Percentiles rank a stretch among this genome's conserved stretches.
phyloP scores from a whole-genome alignment of 2,113 vertebrate genomes.

The Phaethornis superciliosus region DNA sequence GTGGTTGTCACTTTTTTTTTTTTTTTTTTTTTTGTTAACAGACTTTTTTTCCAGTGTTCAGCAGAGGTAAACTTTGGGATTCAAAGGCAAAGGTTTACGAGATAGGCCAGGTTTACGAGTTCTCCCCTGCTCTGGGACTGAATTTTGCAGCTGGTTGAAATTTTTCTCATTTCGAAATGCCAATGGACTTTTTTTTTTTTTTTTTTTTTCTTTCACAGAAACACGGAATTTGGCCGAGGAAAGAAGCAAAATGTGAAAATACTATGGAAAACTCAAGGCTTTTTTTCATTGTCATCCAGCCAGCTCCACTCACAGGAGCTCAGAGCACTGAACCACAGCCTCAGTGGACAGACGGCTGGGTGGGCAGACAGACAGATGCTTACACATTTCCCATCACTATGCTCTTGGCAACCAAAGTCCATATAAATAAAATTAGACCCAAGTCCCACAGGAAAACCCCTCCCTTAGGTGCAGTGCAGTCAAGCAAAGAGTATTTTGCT shows the following conservation, averaged over 20 bases:
- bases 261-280: background rate
- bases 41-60: background rate
- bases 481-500: background rate
- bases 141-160: slow-evolving; percentile 51
- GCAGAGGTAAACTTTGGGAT: background rate
- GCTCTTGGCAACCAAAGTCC: background rate
- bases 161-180: slow-evolving; percentile 26
- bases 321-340: background rate
- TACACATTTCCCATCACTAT: background rate
- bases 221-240: background rate
- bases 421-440: background rate
- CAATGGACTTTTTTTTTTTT: background rate
- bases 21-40: background rate
- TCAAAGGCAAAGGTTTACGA: background rate
- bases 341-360: background rate
- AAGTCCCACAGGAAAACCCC: background rate
- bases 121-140: slow-evolving; percentile 6
- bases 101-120: background rate
- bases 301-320: background rate
- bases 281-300: background rate
- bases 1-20: no score
- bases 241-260: slow-evolving; percentile 18
- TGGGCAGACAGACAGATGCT: background rate
- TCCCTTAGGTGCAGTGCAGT: background rate
- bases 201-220: background rate